These are phyloP conservation scores for Tryphoninae sp. DNA, from an alignment of 2,888 invertebrate species.

Conservation along the genomic window DNA sequence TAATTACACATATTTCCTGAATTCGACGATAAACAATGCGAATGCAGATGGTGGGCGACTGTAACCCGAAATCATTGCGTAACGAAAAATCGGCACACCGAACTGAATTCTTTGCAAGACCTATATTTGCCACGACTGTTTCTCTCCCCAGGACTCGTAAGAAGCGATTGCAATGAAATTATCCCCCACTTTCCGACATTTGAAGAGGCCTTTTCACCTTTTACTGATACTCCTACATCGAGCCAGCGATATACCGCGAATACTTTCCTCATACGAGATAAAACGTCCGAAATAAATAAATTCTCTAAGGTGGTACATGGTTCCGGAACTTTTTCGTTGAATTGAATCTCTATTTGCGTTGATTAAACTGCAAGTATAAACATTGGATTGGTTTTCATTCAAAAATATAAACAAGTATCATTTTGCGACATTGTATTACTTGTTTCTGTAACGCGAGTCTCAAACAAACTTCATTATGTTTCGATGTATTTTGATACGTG, in stretches of 20 bases:
- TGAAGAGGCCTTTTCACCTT: slow-evolving; percentile 49
- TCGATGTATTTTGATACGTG: too few species aligned
- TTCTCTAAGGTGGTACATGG: neutral
- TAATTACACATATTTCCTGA: slow-evolving; percentile 37
- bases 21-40: slow-evolving; percentile 54
- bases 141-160: slow-evolving; percentile 25
- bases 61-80: slow-evolving; percentile 51
- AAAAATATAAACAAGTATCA: too few species aligned
- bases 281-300: neutral
- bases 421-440: too few species aligned
- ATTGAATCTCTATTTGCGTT: neutral
- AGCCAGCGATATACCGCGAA: neutral
- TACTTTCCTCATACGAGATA: slow-evolving; percentile 1
- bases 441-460: too few species aligned
- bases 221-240: slow-evolving; percentile 22
- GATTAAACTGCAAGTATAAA: too few species aligned
- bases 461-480: too few species aligned
- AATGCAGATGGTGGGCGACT: slow-evolving; percentile 37
- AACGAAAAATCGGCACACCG: slow-evolving; percentile 56
- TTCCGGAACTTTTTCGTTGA: neutral
- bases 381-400: too few species aligned
- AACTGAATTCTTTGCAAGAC: slow-evolving; percentile 49
- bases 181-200: slow-evolving; percentile 24
- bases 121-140: slow-evolving; percentile 44
- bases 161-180: slow-evolving; percentile 55